phyloP scores from a whole-genome alignment of 2,113 vertebrate species.

The Oryzias woworae region DNA sequence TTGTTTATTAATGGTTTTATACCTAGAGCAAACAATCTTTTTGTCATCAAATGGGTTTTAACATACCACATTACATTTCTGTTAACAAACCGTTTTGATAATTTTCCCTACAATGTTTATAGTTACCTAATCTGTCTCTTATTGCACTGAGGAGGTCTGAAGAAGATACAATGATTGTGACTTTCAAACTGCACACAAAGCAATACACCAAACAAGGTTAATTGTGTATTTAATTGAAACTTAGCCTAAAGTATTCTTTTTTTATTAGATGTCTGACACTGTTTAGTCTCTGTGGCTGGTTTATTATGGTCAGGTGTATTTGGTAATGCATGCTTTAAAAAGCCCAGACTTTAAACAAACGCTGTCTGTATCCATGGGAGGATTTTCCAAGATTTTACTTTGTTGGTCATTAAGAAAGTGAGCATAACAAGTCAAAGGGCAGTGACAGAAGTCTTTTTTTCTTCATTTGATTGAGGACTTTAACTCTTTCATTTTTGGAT shows the following conservation, averaged over 20 bases:
- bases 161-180: background rate
- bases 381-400: conserved; percentile 28
- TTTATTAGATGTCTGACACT: background rate
- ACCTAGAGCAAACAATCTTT: conserved; percentile 44
- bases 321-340: background rate
- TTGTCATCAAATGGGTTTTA: no score
- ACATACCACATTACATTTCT: no score
- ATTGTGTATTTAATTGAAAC: conserved; percentile 2
- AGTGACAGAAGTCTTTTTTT: no score
- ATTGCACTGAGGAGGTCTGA: conserved; percentile 39
- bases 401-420: background rate
- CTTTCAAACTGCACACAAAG: background rate
- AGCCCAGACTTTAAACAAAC: background rate
- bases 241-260: conserved; percentile 13
- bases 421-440: no score
- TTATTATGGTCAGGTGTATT: conserved; percentile 4
- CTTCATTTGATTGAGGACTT: no score
- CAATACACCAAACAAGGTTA: background rate
- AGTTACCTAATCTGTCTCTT: conserved; percentile 12
- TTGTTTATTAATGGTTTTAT: conserved; percentile 48
- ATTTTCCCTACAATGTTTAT: no score
- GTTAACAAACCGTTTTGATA: no score
- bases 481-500: no score
- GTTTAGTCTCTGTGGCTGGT: background rate
- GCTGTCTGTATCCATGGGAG: conserved; percentile 34